Conservation (phyloP, 2,797 vertebrate genomes). For the Sebastes vulpes region DNA sequence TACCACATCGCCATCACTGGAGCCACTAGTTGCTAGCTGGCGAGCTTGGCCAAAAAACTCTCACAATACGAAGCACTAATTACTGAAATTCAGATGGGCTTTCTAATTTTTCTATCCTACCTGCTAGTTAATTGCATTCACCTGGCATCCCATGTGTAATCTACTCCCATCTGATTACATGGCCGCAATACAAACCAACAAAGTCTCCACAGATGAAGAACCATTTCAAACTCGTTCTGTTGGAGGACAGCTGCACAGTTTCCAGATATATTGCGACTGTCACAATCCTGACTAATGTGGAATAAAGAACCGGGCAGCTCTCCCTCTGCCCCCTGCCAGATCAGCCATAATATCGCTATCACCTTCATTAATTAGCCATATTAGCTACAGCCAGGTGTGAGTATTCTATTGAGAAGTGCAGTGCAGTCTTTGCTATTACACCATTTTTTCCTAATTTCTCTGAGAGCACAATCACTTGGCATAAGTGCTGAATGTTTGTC, state of each 20-base stretch:
- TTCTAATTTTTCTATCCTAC: background rate
- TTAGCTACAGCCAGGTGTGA: constrained; percentile 34
- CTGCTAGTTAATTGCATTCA: constrained; percentile 55
- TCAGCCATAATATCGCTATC: constrained; percentile 58
- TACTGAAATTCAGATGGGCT: constrained; percentile 17
- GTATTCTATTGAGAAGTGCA: constrained; percentile 10
- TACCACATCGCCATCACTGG: background rate
- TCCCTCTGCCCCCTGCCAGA: constrained; percentile 31
- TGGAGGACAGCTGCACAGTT: constrained; percentile 15
- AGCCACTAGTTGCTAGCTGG: background rate
- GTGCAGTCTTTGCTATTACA: background rate
- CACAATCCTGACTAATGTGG: constrained; percentile 61
- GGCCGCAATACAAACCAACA: constrained; percentile 40
- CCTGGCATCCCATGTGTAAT: constrained; percentile 45
- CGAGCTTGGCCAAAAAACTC: background rate
- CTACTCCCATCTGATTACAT: constrained; percentile 42
- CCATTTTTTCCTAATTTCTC: background rate
- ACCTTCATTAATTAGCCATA: constrained; percentile 68
- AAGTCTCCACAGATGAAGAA: constrained; percentile 18
- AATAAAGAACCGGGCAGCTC: constrained; percentile 43
- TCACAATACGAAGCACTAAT: constrained; percentile 12
- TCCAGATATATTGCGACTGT: constrained; percentile 55
- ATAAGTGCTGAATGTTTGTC: constrained; percentile 42
- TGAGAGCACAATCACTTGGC: background rate
- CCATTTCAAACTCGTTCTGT: constrained; percentile 24